Evolutionary conservation across 2,797 vertebrate species (phyloP).

Genomic region (Linurgus olivaceus): DNA sequence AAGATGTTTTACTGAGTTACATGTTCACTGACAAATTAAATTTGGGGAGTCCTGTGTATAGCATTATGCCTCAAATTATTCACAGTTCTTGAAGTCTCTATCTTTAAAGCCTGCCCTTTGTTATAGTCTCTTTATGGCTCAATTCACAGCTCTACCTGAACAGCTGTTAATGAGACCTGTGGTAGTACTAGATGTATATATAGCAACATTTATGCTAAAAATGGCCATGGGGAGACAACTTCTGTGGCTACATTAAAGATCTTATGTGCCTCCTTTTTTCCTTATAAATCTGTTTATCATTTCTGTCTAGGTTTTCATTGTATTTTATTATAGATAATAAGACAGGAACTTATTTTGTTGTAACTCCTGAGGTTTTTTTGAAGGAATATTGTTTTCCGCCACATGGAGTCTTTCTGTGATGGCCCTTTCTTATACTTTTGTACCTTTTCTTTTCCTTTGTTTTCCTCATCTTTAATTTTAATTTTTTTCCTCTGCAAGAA

Average conservation of each 20-base stretch:
- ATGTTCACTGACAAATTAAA: neutral
- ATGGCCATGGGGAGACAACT: neutral
- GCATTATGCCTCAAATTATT: neutral
- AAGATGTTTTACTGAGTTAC: neutral
- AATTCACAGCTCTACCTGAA: slow-evolving; percentile 3
- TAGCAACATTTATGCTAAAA: neutral
- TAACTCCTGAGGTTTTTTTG: neutral
- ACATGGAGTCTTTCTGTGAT: neutral
- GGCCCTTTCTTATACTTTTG: neutral
- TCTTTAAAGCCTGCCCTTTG: neutral
- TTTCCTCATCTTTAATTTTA: neutral
- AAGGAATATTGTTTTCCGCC: neutral
- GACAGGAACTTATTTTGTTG: neutral
- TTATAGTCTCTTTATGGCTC: neutral
- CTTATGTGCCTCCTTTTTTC: neutral
- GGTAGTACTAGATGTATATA: neutral
- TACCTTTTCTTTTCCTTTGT: neutral
- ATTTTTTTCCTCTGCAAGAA: neutral
- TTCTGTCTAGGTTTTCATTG: neutral
- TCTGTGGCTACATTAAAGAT: neutral
- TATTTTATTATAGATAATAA: neutral
- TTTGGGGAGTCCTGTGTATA: neutral
- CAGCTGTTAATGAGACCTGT: slow-evolving; percentile 9
- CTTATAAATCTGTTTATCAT: neutral
- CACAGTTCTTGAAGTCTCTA: neutral